Evolutionary conservation across 2,888 invertebrate genomes (phyloP).

Genomic region (Lasioglossum pauxillum): DNA sequence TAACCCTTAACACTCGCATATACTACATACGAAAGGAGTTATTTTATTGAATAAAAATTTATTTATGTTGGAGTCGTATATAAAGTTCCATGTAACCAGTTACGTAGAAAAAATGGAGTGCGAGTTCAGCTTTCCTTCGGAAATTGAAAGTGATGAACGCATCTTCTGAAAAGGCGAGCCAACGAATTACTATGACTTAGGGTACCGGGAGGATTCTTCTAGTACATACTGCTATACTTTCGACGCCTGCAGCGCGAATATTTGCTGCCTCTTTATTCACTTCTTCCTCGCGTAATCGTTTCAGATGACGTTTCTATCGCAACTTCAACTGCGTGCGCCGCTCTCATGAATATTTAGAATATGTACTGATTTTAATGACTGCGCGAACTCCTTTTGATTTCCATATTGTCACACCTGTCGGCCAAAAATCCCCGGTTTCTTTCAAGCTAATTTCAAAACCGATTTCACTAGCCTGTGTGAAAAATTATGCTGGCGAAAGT

Average conservation of each 20-base stretch:
- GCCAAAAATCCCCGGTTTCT: not conserved
- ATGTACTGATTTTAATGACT: not conserved
- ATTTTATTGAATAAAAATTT: too few species aligned
- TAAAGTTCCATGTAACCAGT: too few species aligned
- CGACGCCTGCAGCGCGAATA: conserved; percentile 14
- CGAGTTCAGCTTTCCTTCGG: not conserved
- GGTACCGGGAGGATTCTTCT: not conserved
- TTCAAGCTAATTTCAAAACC: not conserved
- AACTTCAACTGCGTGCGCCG: not conserved
- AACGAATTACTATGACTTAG: not conserved
- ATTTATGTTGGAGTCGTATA: too few species aligned
- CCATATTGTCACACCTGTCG: not conserved
- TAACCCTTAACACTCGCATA: too few species aligned
- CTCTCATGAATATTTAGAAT: conserved; percentile 16
- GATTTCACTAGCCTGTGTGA: not conserved
- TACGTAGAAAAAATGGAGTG: too few species aligned
- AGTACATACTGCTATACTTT: not conserved
- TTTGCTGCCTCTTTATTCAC: not conserved
- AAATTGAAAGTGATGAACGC: not conserved
- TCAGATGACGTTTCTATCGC: not conserved
- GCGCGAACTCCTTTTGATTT: not conserved
- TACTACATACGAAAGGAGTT: too few species aligned
- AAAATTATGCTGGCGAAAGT: not conserved
- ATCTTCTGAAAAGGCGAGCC: not conserved
- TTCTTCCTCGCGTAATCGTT: not conserved